Base-by-base conservation (phyloP, 2,888 invertebrate species). In the Romanomermis culicivorax region DNA sequence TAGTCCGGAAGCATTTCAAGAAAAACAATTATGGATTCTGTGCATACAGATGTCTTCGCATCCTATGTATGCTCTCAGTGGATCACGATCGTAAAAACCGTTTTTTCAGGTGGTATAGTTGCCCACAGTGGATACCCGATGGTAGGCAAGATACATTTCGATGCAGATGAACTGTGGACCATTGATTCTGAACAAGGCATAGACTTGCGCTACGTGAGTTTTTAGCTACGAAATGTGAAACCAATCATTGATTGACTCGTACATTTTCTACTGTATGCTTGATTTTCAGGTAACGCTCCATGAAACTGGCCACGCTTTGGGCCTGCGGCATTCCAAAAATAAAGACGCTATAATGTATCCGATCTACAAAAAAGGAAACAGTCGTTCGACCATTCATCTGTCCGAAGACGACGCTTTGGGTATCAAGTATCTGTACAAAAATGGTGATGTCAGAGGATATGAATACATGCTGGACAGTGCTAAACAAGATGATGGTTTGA, bases 221-320 rank as follows among this genome's bases (percentile, higher is more conserved):
- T 45, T 45, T 17, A 23, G 47, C 23, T 20, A 45, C 64, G 23
- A 58, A 65, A 2, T 66, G 66, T 51, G 66, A 66, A 55, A 59
- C 65, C 3, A 65, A 66, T 1, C 67, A 67, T n/a, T n/a, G n/a
- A n/a, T n/a, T n/a, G n/a, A n/a, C n/a, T n/a, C n/a, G n/a, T n/a
- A n/a, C n/a, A n/a, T n/a, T n/a, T n/a, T n/a, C n/a, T n/a, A n/a
- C n/a, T n/a, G n/a, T n/a, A n/a, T n/a, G n/a, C n/a, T n/a, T n/a
- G 7, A 45, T 7, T 45, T 45, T 45, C 23, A 45, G 47, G 47
- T 45, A n/a, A 45, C 64, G 23, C 58, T 66, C 2, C 66, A 66
- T 51, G 66, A 66, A 55, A 59, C 65, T 3, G 66, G 66, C 1
- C 67, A 67, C 52, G 61, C 63, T 1, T 57, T 67, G 2, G 67